Percentiles rank a stretch among this genome's conserved stretches.
These are phyloP conservation scores for Sciurus vulgaris DNA, from an alignment of 2,797 vertebrate genomes.

Conservation along the genomic window DNA sequence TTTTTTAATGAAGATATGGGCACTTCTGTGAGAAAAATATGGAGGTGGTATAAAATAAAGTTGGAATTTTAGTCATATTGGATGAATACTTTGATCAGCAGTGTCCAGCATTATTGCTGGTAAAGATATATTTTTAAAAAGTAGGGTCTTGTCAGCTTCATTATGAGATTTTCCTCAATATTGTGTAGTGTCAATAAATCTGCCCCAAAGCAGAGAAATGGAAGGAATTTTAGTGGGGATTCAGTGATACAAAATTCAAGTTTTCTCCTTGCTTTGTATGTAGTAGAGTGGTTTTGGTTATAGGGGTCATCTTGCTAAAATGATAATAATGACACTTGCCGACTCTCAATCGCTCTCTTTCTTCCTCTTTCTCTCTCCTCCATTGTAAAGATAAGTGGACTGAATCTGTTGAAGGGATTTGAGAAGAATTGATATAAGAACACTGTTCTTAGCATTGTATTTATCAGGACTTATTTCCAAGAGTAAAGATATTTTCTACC, in stretches of 20 bases:
- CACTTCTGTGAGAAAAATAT: not conserved
- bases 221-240: not conserved
- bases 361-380: no score
- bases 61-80: not conserved
- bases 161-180: not conserved
- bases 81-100: not conserved
- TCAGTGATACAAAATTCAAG: not conserved
- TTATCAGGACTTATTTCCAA: slow-evolving; percentile 49
- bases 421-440: not conserved
- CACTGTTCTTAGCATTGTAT: not conserved
- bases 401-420: slow-evolving; percentile 28
- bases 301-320: not conserved
- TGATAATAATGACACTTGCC: not conserved
- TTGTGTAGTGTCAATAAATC: not conserved
- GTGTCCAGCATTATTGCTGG: not conserved
- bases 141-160: not conserved
- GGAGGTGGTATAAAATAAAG: not conserved
- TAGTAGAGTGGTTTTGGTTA: not conserved
- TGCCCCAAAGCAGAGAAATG: not conserved
- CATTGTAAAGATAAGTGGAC: not conserved
- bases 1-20: not conserved
- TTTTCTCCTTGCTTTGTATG: not conserved
- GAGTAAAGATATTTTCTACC: slow-evolving; percentile 16
- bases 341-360: not conserved
- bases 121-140: not conserved